A percentile compares a stretch with the other conserved stretches of the same genome.
Evolutionary conservation across 2,113 vertebrate species (phyloP).

Genomic region (Syngnathoides biaculeatus): DNA sequence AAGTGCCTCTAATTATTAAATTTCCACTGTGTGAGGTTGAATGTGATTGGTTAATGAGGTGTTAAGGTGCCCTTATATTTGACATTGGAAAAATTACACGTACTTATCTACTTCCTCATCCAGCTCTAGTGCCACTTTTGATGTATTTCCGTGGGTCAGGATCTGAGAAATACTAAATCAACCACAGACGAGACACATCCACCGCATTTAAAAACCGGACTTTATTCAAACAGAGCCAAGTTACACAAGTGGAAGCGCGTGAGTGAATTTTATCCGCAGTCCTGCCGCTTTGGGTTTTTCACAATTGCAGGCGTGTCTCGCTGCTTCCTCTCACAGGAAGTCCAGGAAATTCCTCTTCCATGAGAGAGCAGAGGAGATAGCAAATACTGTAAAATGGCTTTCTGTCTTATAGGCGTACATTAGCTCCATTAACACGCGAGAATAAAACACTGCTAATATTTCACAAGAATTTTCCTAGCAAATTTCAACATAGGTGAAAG

Average conservation of each 20-base stretch:
- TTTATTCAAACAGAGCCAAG: not conserved
- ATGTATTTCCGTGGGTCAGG: too few species aligned
- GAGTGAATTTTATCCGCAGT: not conserved
- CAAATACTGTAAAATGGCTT: not conserved
- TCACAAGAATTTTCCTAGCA: not conserved
- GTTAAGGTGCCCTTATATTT: too few species aligned
- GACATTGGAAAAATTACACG: too few species aligned
- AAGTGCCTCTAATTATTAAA: too few species aligned
- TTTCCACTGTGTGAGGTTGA: too few species aligned
- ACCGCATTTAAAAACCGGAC: not conserved
- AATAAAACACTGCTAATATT: not conserved
- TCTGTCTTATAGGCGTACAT: not conserved
- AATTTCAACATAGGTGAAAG: not conserved
- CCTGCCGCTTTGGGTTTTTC: too few species aligned
- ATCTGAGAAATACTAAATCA: too few species aligned
- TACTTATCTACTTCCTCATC: too few species aligned
- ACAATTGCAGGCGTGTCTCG: not conserved
- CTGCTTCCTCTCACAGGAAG: slow-evolving; percentile 7
- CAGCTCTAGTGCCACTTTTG: too few species aligned
- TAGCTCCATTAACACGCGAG: not conserved
- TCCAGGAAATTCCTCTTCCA: slow-evolving; percentile 11
- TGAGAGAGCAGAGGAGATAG: not conserved
- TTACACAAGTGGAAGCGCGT: not conserved
- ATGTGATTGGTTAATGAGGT: too few species aligned
- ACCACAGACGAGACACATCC: not conserved